Conservation (phyloP, 2,113 vertebrate genomes). For the Thymallus thymallus region DNA sequence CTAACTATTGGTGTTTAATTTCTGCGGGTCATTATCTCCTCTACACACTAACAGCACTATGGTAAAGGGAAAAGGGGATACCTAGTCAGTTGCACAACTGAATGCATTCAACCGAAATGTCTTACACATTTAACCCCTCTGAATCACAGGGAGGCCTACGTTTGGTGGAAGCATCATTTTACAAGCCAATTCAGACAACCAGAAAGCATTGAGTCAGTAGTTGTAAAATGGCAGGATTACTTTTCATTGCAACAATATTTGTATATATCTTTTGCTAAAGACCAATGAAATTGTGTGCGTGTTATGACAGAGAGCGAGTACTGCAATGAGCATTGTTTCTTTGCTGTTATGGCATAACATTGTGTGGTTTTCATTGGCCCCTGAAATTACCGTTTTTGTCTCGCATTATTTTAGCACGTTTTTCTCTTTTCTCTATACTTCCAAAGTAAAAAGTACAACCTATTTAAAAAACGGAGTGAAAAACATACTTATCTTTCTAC, state of each 20-base stretch:
- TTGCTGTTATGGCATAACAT: constrained; percentile 23
- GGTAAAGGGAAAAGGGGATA: neutral
- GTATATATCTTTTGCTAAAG: neutral
- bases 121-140: too few species aligned
- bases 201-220: neutral
- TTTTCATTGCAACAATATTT: neutral
- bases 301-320: constrained; percentile 29
- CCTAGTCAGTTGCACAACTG: too few species aligned
- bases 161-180: neutral
- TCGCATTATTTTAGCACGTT: constrained; percentile 13
- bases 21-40: neutral
- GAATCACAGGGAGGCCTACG: neutral
- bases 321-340: constrained; percentile 21
- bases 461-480: constrained; percentile 51
- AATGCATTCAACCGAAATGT: too few species aligned
- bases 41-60: neutral
- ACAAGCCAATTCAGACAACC: constrained; percentile 14
- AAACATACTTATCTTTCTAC: constrained; percentile 60
- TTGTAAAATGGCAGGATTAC: neutral
- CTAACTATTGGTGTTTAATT: too few species aligned
- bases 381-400: constrained; percentile 29
- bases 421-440: neutral
- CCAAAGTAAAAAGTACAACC: constrained; percentile 42
- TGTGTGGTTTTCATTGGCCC: constrained; percentile 46
- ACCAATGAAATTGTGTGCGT: neutral